Evolutionary conservation across 2,113 vertebrate genomes (phyloP).

Genomic region (Pelmatolapia mariae): DNA sequence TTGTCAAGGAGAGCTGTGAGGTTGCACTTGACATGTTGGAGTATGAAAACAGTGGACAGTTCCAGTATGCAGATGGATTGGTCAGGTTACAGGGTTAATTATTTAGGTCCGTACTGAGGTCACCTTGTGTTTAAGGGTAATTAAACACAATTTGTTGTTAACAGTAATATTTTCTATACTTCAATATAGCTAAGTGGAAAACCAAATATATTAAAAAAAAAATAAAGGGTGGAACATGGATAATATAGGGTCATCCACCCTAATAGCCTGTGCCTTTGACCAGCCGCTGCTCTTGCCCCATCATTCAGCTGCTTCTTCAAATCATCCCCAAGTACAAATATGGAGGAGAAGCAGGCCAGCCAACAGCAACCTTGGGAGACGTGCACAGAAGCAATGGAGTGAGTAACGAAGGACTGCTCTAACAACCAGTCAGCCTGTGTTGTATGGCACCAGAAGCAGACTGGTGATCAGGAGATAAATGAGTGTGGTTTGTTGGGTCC

Average conservation of each 20-base stretch:
- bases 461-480: background rate
- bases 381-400: background rate
- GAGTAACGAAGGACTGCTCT: background rate
- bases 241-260: background rate
- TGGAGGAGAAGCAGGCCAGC: background rate
- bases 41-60: constrained; percentile 75
- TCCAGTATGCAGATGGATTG: constrained; percentile 88
- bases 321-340: background rate
- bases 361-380: background rate
- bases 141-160: background rate
- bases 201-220: background rate
- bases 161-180: background rate
- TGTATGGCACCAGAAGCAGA: background rate
- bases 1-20: constrained; percentile 93
- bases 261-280: background rate
- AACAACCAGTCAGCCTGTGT: background rate
- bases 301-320: background rate
- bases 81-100: constrained; percentile 48
- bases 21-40: constrained; percentile 92
- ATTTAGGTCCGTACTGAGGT: background rate
- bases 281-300: background rate
- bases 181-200: background rate
- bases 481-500: background rate
- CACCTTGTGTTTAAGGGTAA: background rate
- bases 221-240: background rate